Evolutionary conservation across 1,140 invertebrate species (phyloP), one percentile per base, ranked within the genome.

Genomic region (Temnothorax nylanderi): DNA sequence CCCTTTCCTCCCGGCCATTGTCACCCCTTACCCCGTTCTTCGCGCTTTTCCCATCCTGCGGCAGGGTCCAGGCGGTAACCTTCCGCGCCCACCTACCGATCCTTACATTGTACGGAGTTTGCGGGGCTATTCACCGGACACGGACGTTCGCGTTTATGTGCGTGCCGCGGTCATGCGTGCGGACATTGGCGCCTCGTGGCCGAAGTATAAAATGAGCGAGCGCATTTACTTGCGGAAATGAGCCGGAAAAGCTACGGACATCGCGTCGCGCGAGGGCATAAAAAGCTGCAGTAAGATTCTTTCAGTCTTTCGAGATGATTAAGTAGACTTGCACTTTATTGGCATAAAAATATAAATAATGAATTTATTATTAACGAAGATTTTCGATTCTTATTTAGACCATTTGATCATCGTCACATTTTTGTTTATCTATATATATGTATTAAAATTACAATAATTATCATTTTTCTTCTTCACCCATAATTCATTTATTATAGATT

Each of bases 71-170:
- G 54, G 58, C 72, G 49, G 58, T 80, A 86, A 49, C 71, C 65
- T 58, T 34, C 67, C 56, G 81, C 54, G 26, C 58, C 80, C 84
- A 87, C 76, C 89, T 87, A 90, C 87, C 60, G 87, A 91, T 91
- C 87, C 85, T 85, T 85, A 89, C 90, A 89, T 87, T 87, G 87
- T 82, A 89, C 82, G 47, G 18, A 78, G 64, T 85, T 81, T 49
- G 75, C 64, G 58, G 51, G 65, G 60, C 49, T 71, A 75, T 85
- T 85, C 88, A 64, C 54, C 54, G 85, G 77, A 77, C 49, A 44
- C 51, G 32, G 47, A 84, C 32, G 56, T 62, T 72, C 56, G 44
- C 71, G 76, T 90, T 88, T 90, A 90, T 90, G 72, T 54, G 44
- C 71, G 44, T 54, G 41, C 60, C 18, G 67, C 81, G 80, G 54